Evolutionary conservation across 2,888 invertebrate genomes (phyloP).

Genomic region (Venusia cambrica): DNA sequence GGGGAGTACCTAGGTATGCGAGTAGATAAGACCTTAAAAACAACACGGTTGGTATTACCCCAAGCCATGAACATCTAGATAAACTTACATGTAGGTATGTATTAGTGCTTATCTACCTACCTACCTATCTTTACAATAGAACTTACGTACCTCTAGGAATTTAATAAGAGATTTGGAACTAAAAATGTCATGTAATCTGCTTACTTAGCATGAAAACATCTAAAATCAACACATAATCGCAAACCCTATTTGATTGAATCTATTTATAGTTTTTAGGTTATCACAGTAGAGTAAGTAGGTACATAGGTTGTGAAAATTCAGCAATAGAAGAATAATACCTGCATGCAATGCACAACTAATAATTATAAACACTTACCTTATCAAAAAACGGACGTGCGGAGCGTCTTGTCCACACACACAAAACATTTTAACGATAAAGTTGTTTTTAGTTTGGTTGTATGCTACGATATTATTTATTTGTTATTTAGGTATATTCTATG

Average conservation of each 20-base stretch:
- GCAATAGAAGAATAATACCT: conserved; percentile 5
- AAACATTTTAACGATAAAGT: conserved; percentile 52
- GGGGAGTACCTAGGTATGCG: too few species aligned
- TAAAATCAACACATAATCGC: too few species aligned
- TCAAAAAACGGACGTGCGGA: conserved; percentile 65
- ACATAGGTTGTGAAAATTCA: too few species aligned
- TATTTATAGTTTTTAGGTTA: conserved; percentile 20
- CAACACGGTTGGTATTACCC: too few species aligned
- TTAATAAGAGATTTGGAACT: too few species aligned
- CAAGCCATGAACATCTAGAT: too few species aligned
- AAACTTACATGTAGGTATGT: too few species aligned
- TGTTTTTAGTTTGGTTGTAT: conserved; percentile 55
- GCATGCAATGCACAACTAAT: conserved; percentile 31
- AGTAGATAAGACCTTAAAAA: too few species aligned
- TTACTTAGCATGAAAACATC: not conserved
- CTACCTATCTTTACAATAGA: too few species aligned
- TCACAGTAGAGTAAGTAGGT: conserved; percentile 6
- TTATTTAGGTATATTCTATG: conserved; percentile 46
- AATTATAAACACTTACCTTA: conserved; percentile 60
- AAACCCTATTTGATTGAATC: too few species aligned
- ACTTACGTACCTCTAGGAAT: too few species aligned
- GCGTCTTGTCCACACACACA: conserved; percentile 47
- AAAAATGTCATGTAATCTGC: too few species aligned
- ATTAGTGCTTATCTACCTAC: not conserved
- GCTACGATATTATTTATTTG: conserved; percentile 50